A percentile compares a stretch with the other conserved stretches of the same genome.
Evolutionary conservation across 2,113 vertebrate species (phyloP).

Genomic region (Alces alces): DNA sequence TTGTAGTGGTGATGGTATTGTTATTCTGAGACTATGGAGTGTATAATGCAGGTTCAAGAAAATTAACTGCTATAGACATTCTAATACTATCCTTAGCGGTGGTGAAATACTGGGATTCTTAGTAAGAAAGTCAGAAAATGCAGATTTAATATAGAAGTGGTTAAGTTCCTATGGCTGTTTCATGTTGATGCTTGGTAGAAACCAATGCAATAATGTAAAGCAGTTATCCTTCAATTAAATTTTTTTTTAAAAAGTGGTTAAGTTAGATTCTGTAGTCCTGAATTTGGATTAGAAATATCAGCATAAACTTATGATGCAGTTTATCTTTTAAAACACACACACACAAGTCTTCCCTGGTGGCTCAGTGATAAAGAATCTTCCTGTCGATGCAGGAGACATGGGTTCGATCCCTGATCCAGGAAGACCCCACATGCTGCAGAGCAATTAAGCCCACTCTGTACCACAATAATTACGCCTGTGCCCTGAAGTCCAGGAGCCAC

Average conservation of each 20-base stretch:
- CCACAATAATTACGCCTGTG: background rate
- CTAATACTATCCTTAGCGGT: background rate
- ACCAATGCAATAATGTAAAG: background rate
- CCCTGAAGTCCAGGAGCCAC: background rate
- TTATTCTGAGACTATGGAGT: background rate
- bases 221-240: background rate
- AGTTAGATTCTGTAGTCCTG: background rate
- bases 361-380: background rate
- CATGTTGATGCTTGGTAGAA: background rate
- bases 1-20: background rate
- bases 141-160: background rate
- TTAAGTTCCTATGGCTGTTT: background rate
- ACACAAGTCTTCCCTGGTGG: background rate
- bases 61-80: background rate
- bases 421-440: background rate
- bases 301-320: background rate
- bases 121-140: background rate
- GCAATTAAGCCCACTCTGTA: background rate
- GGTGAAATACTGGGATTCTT: background rate
- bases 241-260: background rate
- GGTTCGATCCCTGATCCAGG: background rate
- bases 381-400: background rate
- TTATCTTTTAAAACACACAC: background rate
- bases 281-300: background rate
- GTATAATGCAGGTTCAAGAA: background rate